Base-by-base conservation (phyloP, 1,140 invertebrate genomes). In the Drosophila pachea region DNA sequence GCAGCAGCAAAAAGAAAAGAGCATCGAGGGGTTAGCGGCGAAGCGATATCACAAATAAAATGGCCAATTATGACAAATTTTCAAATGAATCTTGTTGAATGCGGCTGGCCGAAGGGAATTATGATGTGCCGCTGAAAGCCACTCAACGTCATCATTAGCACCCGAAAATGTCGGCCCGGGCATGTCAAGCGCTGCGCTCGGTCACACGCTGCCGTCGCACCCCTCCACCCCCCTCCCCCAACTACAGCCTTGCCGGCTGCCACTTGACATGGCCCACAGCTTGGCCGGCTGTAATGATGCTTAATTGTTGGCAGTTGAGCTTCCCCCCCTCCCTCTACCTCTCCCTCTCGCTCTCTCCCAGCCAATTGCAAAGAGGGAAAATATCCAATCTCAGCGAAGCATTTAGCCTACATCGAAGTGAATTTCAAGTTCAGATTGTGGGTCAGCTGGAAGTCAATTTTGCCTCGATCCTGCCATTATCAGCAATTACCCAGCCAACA, bases 31-130 rank as follows among this genome's bases (percentile, higher is more conserved):
- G n/a, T n/a, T n/a, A n/a, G n/a, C n/a, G n/a, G n/a, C n/a, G n/a
- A n/a, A n/a, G n/a, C 53, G 43, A 55, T 71, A 38, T 40, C 32
- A 43, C 59, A 62, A 22, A 77, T 82, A 65, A 81, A 82, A 74
- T 79, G 81, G 60, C 73, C 81, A 86, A 84, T 84, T 84, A 84
- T 86, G 76, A 77, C 76, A 86, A 84, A 86, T 86, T 84, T 84
- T 68, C 56, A 78, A 74, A 79, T 73, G 55, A 76, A 73, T 73
- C 49, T 70, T 61, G 66, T 73, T 81, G 73, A n/a, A n/a, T 76
- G 16, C 45, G 42, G 45, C 7, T 11, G 35, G 22, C 12, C 29
- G 31, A 14, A 43, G 48, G 6, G 29, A 35, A 60, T 36, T 5
- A 32, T 8, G 31, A 22, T 22, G 22, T 22, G 22, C 22, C 22